Base-by-base conservation (phyloP, 2,888 invertebrate genomes). In the Noctua janthe region DNA sequence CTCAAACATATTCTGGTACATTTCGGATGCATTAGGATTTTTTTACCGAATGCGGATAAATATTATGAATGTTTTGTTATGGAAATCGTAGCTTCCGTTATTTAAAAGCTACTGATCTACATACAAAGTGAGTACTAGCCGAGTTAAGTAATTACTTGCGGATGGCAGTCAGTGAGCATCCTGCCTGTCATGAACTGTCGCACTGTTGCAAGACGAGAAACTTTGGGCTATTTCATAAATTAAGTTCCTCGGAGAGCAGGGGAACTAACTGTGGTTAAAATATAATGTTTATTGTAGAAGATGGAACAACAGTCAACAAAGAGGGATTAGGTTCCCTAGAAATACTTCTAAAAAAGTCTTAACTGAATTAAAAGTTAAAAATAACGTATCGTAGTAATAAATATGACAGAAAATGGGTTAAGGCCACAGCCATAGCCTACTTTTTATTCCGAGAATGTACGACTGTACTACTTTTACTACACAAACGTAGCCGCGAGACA, bases 21-120 rank as follows among this genome's bases (percentile, higher is more conserved):
- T 96, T 96, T 94, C 92, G 93, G 93, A 96, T 96, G 95, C 95
- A 95, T 95, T 95, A 94, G 93, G 92, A 92, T 92, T 94, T 93
- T 94, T 92, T 87, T 89, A 90, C 88, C 80, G 87, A 89, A 91
- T 72, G 71, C 80, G 70, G 76, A 67, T 90, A 87, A 78, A 89
- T 83, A 82, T 91, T 86, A 82, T 84, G 80, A 76, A 86, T 84
- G 83, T 79, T 84, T 84, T 77, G 70, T 83, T 74, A 82, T 85
- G 70, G 64, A 70, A 78, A 71, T 74, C 23, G 59, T 79, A 7
- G 35, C 67, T 86, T 86, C 71, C 83, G 71, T 74, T 79, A 72
- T 74, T 74, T 67, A 74, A 74, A 56, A 71, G 39, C 7, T n/a
- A 20, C 29, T 39, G 17, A 81, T 71, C 29, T 82, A 82, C 76